Evolutionary conservation across 2,113 vertebrate genomes (phyloP).

Genomic region (Gopherus flavomarginatus): DNA sequence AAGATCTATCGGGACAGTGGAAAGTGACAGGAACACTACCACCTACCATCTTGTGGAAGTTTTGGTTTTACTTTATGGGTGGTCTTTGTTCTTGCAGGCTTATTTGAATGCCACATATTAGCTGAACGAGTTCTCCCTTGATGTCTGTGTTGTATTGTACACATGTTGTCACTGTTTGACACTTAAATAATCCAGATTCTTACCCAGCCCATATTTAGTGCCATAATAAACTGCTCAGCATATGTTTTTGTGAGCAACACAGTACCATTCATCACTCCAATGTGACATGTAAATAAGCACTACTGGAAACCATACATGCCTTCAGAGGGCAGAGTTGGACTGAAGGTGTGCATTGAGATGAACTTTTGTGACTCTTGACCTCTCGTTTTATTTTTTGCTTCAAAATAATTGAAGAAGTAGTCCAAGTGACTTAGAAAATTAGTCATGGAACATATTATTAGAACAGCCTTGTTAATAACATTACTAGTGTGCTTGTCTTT

Average conservation of each 20-base stretch:
- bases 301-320: neutral
- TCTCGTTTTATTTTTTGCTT: neutral
- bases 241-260: slow-evolving; percentile 62
- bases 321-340: slow-evolving; percentile 58
- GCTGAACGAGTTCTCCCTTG: slow-evolving; percentile 62
- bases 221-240: slow-evolving; percentile 78
- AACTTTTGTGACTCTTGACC: neutral
- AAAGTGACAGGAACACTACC: slow-evolving; percentile 58
- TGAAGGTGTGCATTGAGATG: slow-evolving; percentile 51
- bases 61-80: slow-evolving; percentile 75
- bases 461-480: neutral
- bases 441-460: neutral
- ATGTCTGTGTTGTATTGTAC: slow-evolving; percentile 79
- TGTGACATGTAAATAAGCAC: slow-evolving; percentile 57
- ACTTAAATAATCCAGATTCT: slow-evolving; percentile 82
- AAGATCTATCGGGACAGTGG: slow-evolving; percentile 10
- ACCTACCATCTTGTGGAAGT: slow-evolving; percentile 66
- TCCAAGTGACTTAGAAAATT: slow-evolving; percentile 11
- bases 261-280: slow-evolving; percentile 67
- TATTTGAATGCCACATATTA: slow-evolving; percentile 55
- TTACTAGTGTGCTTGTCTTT: neutral
- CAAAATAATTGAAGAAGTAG: neutral
- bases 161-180: slow-evolving; percentile 80
- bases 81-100: slow-evolving; percentile 75
- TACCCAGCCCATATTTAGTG: slow-evolving; percentile 75